Percentiles rank a stretch among this genome's conserved stretches.
phyloP scores from a whole-genome alignment of 2,888 invertebrate species.

The Zaprionus obscuricornis region DNA sequence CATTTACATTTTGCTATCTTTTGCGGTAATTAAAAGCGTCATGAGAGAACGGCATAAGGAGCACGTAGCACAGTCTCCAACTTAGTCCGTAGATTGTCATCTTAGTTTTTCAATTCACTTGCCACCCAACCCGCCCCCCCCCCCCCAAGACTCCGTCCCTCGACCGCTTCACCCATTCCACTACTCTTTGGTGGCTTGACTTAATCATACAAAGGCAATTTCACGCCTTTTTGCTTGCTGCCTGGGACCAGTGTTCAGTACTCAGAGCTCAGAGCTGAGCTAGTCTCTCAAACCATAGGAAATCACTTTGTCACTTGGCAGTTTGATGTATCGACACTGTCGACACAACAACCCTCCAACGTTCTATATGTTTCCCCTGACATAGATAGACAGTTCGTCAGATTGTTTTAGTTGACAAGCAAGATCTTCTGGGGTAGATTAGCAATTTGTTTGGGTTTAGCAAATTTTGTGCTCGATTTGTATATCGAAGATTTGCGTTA shows the following conservation, averaged over 20 bases:
- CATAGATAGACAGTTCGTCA: conserved; percentile 42
- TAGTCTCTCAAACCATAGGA: too few relatives aligned
- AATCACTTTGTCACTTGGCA: conserved; percentile 74
- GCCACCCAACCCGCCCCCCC: background rate
- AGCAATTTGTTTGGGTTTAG: conserved; percentile 50
- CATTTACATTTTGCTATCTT: conserved; percentile 72
- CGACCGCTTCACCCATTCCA: background rate
- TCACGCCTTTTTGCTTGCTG: conserved; percentile 79
- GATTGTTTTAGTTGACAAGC: conserved; percentile 45
- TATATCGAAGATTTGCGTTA: conserved; percentile 65
- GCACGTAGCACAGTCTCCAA: conserved; percentile 53
- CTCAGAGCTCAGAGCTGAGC: conserved; percentile 8
- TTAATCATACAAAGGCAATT: conserved; percentile 80
- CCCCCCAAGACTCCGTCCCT: background rate
- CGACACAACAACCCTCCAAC: conserved; percentile 23
- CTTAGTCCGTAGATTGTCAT: conserved; percentile 56
- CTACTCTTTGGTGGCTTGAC: conserved; percentile 48
- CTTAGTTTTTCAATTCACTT: conserved; percentile 60
- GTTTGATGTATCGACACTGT: conserved; percentile 72
- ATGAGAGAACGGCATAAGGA: conserved; percentile 58
- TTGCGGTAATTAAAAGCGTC: conserved; percentile 57
- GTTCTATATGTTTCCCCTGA: conserved; percentile 1
- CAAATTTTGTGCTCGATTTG: conserved; percentile 76
- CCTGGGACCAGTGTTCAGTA: conserved; percentile 21
- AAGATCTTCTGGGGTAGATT: conserved; percentile 75